Percentiles rank a stretch among this genome's conserved stretches.
Evolutionary conservation across 2,888 invertebrate genomes (phyloP).

Genomic region (Apantesis nais): DNA sequence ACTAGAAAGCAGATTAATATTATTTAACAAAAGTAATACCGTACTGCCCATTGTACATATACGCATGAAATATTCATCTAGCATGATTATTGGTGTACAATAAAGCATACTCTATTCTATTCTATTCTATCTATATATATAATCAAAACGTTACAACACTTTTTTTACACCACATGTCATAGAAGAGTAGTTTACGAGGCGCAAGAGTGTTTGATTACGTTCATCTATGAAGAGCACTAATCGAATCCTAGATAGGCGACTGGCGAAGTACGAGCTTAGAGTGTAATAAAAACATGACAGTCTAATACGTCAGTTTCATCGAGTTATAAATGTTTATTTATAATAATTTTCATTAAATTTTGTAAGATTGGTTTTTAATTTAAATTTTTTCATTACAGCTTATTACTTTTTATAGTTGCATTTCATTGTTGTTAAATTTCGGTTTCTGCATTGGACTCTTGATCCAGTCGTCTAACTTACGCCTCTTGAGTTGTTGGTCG

Average conservation of each 20-base stretch:
- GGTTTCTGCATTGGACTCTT: too few relatives aligned
- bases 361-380: too few relatives aligned
- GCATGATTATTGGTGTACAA: too few relatives aligned
- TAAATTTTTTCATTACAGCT: too few relatives aligned
- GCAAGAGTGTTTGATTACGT: slow-evolving; percentile 21
- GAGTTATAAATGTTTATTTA: neutral
- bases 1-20: neutral
- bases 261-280: neutral
- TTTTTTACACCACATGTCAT: slow-evolving; percentile 10
- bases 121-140: too few relatives aligned
- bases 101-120: too few relatives aligned
- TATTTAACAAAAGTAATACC: neutral
- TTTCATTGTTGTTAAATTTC: too few relatives aligned
- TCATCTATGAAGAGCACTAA: slow-evolving; percentile 17
- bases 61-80: too few relatives aligned
- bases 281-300: neutral
- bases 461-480: too few relatives aligned
- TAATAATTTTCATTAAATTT: neutral
- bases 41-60: too few relatives aligned
- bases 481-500: too few relatives aligned
- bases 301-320: neutral
- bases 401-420: too few relatives aligned
- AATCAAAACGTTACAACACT: neutral
- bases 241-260: slow-evolving; percentile 17
- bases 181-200: slow-evolving; percentile 16